A percentile compares a stretch with the other conserved stretches of the same genome.
Conservation (phyloP, 2,888 invertebrate genomes). For the Cephus nigrinus region DNA sequence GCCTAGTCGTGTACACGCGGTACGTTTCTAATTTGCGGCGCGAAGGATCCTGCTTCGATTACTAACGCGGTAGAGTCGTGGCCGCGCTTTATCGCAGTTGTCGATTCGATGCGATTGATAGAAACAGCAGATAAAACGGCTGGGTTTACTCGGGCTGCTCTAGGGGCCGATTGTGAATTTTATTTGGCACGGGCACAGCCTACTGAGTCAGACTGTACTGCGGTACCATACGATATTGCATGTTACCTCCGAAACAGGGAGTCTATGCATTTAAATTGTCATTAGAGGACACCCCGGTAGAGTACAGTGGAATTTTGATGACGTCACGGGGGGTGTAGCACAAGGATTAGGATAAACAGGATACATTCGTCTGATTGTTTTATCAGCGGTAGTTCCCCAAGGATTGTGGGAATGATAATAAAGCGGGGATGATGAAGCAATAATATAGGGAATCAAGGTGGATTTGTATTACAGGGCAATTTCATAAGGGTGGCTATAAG, state of each 20-base stretch:
- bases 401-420: not conserved
- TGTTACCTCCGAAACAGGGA: constrained; percentile 32
- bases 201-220: not conserved
- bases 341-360: not conserved
- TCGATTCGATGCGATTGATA: constrained; percentile 15
- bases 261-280: constrained; percentile 52
- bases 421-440: not conserved
- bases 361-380: not conserved
- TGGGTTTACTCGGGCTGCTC: constrained; percentile 20
- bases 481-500: not conserved
- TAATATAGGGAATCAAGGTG: not conserved
- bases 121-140: constrained; percentile 15
- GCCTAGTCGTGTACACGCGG: not conserved
- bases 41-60: not conserved
- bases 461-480: not conserved
- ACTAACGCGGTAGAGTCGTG: not conserved
- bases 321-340: not conserved
- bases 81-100: not conserved
- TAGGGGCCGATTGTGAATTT: constrained; percentile 31
- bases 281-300: constrained; percentile 27
- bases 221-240: not conserved
- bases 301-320: not conserved
- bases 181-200: constrained; percentile 26
- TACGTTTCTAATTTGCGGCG: not conserved
- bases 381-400: not conserved